Base-by-base conservation (phyloP, 1,140 invertebrate genomes). In the Tetranychus cinnabarinus region DNA sequence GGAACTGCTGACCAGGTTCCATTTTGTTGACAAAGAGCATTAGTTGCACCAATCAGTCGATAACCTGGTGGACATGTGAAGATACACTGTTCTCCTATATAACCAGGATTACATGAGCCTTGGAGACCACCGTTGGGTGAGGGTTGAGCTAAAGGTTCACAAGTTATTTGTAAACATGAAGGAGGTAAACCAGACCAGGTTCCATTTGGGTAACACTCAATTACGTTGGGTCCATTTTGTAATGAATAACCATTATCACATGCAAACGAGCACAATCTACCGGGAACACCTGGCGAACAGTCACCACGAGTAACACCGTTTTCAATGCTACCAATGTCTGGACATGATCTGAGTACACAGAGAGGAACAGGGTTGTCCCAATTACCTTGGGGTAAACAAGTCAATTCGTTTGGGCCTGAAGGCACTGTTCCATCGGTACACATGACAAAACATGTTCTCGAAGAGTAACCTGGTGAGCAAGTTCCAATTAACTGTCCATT, bases 11-110 rank as follows among this genome's bases (percentile, higher is more conserved):
- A 58, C 78, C 78, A 76, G 8, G 67, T 65, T 64, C 77, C 77
- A 63, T 71, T 72, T 45, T 72, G 67, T 5, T 72, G 61, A 62
- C 78, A 80, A 0, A 72, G 76, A 35, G 77, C 57, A 6, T 42
- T 64, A 1, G 61, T 33, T 15, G 45, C 23, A 23, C 65, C 65
- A 3, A 61, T 47, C 5, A 66, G 36, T n/a, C 33, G 13, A 35
- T 56, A 64, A 4, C 65, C 62, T 1, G 31, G 1, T 12, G 54
- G 55, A 50, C 65, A 66, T 12, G 47, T 8, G 54, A 64, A 55
- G 6, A 35, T 15, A 45, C 65, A 66, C 3, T 5, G 10, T 35
- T 64, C 47, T 2, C 59, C 57, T 13, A 37, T 31, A 35, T 56
- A 46, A 31, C 65, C 65, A 2, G 62, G 62, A 6, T 39, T 33